Evolutionary conservation across 2,797 vertebrate genomes (phyloP).

Genomic region (Xenentodon cancila): DNA sequence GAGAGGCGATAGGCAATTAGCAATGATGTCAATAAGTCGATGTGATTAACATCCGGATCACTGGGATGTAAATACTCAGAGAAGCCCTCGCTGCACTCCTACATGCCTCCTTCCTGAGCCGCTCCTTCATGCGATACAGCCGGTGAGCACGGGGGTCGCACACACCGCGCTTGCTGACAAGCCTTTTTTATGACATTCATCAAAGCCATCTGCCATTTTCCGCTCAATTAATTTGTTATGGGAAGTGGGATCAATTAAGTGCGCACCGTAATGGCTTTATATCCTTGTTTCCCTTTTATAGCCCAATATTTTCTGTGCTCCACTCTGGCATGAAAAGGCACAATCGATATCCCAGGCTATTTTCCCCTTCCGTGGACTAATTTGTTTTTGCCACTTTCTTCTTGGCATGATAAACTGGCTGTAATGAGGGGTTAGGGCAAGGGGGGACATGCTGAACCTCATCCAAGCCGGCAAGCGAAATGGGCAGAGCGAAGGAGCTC

Average conservation of each 20-base stretch:
- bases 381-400: constrained; percentile 78
- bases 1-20: constrained; percentile 71
- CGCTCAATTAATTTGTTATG: constrained; percentile 87
- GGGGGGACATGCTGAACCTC: constrained; percentile 45
- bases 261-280: constrained; percentile 83
- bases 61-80: constrained; percentile 67
- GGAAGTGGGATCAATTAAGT: constrained; percentile 88
- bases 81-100: constrained; percentile 37
- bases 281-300: constrained; percentile 86
- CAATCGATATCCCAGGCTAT: constrained; percentile 77
- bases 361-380: constrained; percentile 74
- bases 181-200: constrained; percentile 84
- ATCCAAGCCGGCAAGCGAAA: constrained; percentile 26
- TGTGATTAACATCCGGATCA: constrained; percentile 71
- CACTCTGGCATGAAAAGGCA: constrained; percentile 79
- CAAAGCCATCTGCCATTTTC: constrained; percentile 88
- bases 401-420: constrained; percentile 75
- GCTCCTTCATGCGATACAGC: constrained; percentile 48
- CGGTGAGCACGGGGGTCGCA: constrained; percentile 57
- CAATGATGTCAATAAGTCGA: constrained; percentile 73
- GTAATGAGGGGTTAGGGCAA: constrained; percentile 72
- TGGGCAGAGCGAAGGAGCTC: constrained; percentile 3
- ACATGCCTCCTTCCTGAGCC: constrained; percentile 31
- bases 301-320: constrained; percentile 85
- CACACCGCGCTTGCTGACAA: constrained; percentile 78